Evolutionary conservation across 2,113 vertebrate species (phyloP).

Genomic region (Corythaeola cristata): DNA sequence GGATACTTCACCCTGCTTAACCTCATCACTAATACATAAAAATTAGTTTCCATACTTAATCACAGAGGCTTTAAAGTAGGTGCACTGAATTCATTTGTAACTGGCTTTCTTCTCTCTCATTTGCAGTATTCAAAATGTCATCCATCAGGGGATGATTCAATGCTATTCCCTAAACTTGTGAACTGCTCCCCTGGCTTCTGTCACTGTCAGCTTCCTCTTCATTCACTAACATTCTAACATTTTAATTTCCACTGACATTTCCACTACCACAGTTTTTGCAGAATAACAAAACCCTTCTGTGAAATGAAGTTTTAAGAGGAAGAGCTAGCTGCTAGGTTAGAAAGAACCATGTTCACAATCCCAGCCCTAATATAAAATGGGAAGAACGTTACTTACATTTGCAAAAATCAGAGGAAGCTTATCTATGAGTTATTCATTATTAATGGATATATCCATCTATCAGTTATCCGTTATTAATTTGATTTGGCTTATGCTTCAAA

Average conservation of each 20-base stretch:
- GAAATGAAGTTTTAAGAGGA: not conserved
- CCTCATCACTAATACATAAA: not conserved
- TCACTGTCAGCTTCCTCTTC: not conserved
- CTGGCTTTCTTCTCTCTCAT: not conserved
- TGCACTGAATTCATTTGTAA: not conserved
- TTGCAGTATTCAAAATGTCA: not conserved
- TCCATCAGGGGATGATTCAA: not conserved
- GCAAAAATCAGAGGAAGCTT: not conserved
- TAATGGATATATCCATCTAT: not conserved
- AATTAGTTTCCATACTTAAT: constrained; percentile 9
- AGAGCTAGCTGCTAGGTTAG: not conserved
- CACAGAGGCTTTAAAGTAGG: not conserved
- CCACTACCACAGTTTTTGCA: not conserved
- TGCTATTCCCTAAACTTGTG: not conserved
- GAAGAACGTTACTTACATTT: not conserved
- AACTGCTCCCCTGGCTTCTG: not conserved
- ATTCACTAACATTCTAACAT: not conserved
- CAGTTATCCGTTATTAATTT: not conserved
- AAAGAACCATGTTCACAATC: not conserved
- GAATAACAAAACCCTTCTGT: not conserved
- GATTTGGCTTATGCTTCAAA: not conserved
- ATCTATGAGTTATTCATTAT: not conserved
- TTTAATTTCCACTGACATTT: constrained; percentile 20
- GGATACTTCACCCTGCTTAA: not conserved
- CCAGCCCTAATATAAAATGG: not conserved